Percentiles rank a stretch among this genome's conserved stretches.
These are phyloP conservation scores for Etheostoma spectabile DNA, from an alignment of 2,113 vertebrate genomes.

Conservation along the genomic window DNA sequence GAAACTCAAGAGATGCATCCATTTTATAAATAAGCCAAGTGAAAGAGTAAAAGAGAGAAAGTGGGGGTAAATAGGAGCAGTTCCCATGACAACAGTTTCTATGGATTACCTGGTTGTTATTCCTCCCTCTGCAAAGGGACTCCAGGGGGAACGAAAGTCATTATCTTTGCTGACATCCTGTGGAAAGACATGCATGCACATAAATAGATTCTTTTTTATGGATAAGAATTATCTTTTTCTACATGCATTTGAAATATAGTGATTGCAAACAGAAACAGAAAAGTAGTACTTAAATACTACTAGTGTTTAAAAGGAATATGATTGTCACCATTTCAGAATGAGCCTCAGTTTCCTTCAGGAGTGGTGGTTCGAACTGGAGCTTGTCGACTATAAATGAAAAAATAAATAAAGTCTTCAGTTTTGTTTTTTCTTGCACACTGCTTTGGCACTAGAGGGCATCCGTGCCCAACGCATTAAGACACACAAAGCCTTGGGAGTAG, in stretches of 20 bases:
- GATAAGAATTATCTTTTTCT: not conserved
- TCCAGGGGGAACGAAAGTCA: constrained; percentile 93
- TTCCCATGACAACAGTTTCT: constrained; percentile 67
- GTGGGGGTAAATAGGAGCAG: constrained; percentile 46
- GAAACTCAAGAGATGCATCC: constrained; percentile 18
- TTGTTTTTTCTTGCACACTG: not conserved
- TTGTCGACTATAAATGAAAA: constrained; percentile 90
- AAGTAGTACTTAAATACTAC: not conserved
- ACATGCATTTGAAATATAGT: not conserved
- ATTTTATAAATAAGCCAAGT: constrained; percentile 8
- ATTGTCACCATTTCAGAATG: constrained; percentile 92
- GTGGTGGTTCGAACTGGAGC: constrained; percentile 93
- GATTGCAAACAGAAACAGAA: not conserved
- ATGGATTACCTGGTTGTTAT: constrained; percentile 87
- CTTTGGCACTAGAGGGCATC: constrained; percentile 73
- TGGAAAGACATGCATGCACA: constrained; percentile 55
- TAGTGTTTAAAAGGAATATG: not conserved
- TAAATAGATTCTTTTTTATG: constrained; percentile 15
- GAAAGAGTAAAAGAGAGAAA: not conserved
- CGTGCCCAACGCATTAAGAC: constrained; percentile 36
- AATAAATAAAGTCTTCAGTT: constrained; percentile 26
- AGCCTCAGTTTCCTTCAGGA: constrained; percentile 95
- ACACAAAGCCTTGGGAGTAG: constrained; percentile 4
- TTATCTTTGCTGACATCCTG: constrained; percentile 91
- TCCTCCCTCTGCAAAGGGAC: constrained; percentile 90